These are phyloP conservation scores for Cryptomyrus ogoouensis DNA, from an alignment of 2,113 vertebrate species.

Conservation along the genomic window DNA sequence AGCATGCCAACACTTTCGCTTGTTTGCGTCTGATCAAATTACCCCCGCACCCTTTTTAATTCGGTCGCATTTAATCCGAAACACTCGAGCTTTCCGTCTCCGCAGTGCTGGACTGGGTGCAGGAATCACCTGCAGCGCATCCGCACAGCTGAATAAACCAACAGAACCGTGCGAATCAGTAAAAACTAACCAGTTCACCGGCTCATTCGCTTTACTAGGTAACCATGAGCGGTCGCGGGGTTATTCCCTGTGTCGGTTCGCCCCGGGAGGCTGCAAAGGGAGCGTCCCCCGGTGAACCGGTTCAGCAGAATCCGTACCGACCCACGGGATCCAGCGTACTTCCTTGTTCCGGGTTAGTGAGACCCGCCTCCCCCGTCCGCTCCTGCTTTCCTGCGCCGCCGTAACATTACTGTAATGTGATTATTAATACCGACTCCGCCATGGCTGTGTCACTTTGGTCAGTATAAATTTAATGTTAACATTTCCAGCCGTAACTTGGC, in stretches of 20 bases:
- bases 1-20: background rate
- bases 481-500: background rate
- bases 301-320: background rate
- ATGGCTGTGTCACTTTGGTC: background rate
- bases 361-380: background rate
- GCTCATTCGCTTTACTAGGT: background rate
- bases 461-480: background rate
- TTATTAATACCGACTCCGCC: background rate
- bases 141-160: background rate
- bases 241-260: background rate
- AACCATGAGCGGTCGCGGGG: background rate
- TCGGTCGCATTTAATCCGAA: background rate
- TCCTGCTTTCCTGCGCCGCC: background rate
- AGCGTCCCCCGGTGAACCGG: background rate
- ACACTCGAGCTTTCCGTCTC: background rate
- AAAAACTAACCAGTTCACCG: background rate
- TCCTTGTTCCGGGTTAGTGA: slow-evolving; percentile 52
- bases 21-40: background rate
- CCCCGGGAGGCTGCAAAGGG: background rate
- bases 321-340: slow-evolving; percentile 27
- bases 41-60: background rate
- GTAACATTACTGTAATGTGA: background rate
- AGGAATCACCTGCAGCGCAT: background rate
- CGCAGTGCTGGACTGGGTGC: background rate
- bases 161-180: background rate